A percentile compares a stretch with the other conserved stretches of the same genome.
phyloP scores from a whole-genome alignment of 2,888 invertebrate genomes.

The Penaeus monodon region DNA sequence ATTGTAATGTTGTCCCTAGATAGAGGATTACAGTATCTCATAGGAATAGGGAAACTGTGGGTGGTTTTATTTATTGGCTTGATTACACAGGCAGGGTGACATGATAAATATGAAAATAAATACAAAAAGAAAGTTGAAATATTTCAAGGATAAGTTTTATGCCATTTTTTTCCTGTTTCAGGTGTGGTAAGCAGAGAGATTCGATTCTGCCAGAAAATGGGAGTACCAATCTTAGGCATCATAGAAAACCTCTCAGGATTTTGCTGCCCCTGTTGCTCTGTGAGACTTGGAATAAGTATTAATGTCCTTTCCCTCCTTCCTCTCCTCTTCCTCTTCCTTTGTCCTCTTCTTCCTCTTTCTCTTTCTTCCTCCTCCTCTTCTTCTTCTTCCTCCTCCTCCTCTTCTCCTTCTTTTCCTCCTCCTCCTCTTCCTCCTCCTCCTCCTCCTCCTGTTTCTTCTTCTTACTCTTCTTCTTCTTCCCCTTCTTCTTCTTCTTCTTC shows the following conservation, averaged over 20 bases:
- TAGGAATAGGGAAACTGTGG: no score
- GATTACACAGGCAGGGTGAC: no score
- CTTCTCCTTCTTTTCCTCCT: neutral
- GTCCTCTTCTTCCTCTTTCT: neutral
- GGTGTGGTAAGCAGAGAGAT: conserved; percentile 85
- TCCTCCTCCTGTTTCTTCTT: neutral
- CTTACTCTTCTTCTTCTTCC: neutral
- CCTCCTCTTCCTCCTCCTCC: neutral
- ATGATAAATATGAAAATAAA: no score
- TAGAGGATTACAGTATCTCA: no score
- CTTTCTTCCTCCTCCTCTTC: neutral
- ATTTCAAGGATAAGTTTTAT: no score
- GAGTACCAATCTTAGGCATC: conserved; percentile 88
- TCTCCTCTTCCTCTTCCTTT: neutral
- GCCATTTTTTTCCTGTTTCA: conserved; percentile 4
- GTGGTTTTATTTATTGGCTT: no score
- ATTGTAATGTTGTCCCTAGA: no score
- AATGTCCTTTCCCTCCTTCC: neutral
- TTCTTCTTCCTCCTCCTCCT: neutral
- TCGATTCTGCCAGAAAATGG: conserved; percentile 90
- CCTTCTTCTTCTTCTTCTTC: conserved; percentile 2
- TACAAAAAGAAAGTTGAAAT: no score
- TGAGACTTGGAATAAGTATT: conserved; percentile 19
- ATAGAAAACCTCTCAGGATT: conserved; percentile 97
- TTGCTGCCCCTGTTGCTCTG: conserved; percentile 78